phyloP scores from a whole-genome alignment of 2,888 invertebrate genomes.

The Megamerina dolium region DNA sequence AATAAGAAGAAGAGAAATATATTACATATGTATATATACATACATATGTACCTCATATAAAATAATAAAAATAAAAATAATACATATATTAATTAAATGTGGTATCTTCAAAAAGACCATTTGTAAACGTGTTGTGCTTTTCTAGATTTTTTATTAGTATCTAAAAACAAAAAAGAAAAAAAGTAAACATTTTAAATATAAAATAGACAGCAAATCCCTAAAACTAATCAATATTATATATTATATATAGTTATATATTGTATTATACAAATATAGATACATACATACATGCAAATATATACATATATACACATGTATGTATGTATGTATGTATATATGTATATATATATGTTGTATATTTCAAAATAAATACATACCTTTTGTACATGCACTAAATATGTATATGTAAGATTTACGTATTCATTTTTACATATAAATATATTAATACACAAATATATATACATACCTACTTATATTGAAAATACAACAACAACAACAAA shows the following conservation, averaged over 20 bases:
- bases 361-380: conserved; percentile 30
- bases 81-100: conserved; percentile 22
- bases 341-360: conserved; percentile 22
- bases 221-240: conserved; percentile 23
- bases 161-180: conserved; percentile 18
- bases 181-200: too few relatives aligned
- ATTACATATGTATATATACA: conserved; percentile 7
- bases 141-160: conserved; percentile 36
- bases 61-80: conserved; percentile 12
- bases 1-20: conserved; percentile 1
- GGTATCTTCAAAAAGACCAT: conserved; percentile 46
- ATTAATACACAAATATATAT: conserved; percentile 6
- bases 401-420: too few relatives aligned
- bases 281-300: conserved; percentile 13
- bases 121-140: conserved; percentile 48
- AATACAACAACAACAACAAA: conserved; percentile 7
- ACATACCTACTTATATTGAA: conserved; percentile 1
- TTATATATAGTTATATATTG: conserved; percentile 17
- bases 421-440: conserved; percentile 24
- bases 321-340: too few relatives aligned
- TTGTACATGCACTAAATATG: conserved; percentile 44
- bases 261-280: conserved; percentile 5
- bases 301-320: conserved; percentile 29
- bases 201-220: too few relatives aligned
- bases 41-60: conserved; percentile 9